Base-by-base conservation (phyloP, 2,797 vertebrate species). In the Cyclura pinguis region DNA sequence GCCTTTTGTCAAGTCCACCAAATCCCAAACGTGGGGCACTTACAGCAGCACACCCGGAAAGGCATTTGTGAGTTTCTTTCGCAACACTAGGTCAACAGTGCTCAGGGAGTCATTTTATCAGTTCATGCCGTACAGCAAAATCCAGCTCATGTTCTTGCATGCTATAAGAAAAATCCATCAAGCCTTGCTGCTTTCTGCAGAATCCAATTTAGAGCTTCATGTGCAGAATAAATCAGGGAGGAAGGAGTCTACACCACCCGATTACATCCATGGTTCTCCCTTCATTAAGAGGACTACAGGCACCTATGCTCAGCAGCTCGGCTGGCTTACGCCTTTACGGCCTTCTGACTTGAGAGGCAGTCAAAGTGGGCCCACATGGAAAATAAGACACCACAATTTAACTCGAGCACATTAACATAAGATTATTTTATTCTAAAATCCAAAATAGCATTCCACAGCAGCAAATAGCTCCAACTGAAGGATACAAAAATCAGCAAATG, bases 401-500 rank as follows among this genome's bases (percentile, higher is more conserved):
- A 55, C 35, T 88, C n/a, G 35, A 67, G 57, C 35, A 32, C 35
- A 32, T 29, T 69, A 50, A 47, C 57, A 73, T 47, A 42, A 59
- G 9, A 78, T 13, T 59, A 77, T 32, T 59, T 14, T 16, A 57
- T 22, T 59, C 74, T 38, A 55, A 35, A 74, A 38, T 74, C 78
- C 27, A 38, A 32, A n/a, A 78, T 57, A 20, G 16, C 42, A 35
- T 85, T 85, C 22, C 38, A 0, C 84, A 50, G 1, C 85, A 72
- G 22, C 89, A 32, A 93, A 95, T 47, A 92, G 47, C 42, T 9
- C 0, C 0, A 90, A 83, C 2, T 22, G 12, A 32, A 29, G 29
- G 13, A 84, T 87, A n/a, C 1, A 91, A 64, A 20, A 50, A 27
- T 87, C 80, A 92, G 35, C 77, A 87, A 38, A 0, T 42, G 73